A percentile compares a stretch with the other conserved stretches of the same genome.
These are phyloP conservation scores for Pachyrhynchus sulphureomaculatus DNA, from an alignment of 1,140 invertebrate species.

Conservation along the genomic window DNA sequence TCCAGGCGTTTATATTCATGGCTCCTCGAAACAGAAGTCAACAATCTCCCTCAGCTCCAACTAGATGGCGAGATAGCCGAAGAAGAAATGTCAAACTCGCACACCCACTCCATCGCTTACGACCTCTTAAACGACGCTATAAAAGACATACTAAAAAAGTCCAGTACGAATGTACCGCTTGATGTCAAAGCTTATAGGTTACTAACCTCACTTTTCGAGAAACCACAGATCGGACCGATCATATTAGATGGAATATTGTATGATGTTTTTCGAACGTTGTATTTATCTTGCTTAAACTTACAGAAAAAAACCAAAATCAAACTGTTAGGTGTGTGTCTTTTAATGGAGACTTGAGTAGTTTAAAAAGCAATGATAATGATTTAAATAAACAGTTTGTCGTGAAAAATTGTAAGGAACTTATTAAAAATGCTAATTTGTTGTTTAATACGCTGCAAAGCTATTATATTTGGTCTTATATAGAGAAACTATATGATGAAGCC, in stretches of 20 bases:
- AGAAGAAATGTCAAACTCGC: constrained; percentile 45
- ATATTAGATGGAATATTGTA: constrained; percentile 85
- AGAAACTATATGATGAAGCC: constrained; percentile 67
- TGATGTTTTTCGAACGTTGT: constrained; percentile 74
- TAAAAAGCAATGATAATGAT: constrained; percentile 43
- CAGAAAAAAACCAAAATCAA: constrained; percentile 45
- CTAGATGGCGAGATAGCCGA: constrained; percentile 51
- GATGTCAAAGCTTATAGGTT: constrained; percentile 83
- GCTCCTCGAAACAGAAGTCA: constrained; percentile 75
- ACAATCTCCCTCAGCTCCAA: constrained; percentile 54
- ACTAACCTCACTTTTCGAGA: constrained; percentile 84
- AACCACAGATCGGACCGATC: constrained; percentile 82
- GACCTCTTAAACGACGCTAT: constrained; percentile 66
- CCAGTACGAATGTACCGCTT: constrained; percentile 59
- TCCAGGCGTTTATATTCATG: constrained; percentile 77
- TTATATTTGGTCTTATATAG: constrained; percentile 86
- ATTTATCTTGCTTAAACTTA: constrained; percentile 47
- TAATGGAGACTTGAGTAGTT: constrained; percentile 47
- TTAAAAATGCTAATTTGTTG: constrained; percentile 84
- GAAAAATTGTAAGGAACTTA: constrained; percentile 59
- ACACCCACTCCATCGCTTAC: constrained; percentile 57
- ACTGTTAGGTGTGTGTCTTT: constrained; percentile 47
- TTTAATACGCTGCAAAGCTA: constrained; percentile 83
- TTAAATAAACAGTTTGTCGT: constrained; percentile 45
- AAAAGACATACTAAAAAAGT: constrained; percentile 61